phyloP scores from a whole-genome alignment of 2,888 invertebrate genomes.

The Bursaphelenchus okinawaensis region DNA sequence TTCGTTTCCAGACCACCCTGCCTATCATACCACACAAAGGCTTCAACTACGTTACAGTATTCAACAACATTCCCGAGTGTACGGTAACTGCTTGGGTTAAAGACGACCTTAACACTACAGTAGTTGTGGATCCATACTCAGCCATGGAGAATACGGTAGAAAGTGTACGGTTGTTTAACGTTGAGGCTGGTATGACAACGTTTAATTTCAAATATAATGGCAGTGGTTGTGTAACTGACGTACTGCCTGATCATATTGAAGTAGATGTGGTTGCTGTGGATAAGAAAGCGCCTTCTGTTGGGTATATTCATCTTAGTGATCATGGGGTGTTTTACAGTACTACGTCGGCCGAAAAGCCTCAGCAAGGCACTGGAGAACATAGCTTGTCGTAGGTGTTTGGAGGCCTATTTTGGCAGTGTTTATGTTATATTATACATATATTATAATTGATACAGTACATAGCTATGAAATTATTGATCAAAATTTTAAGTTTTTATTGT shows the following conservation, averaged over 20 bases:
- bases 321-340: constrained; percentile 18
- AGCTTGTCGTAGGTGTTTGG: not conserved
- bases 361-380: constrained; percentile 33
- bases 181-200: not conserved
- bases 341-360: constrained; percentile 29
- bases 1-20: constrained; percentile 34
- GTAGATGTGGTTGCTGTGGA: constrained; percentile 13
- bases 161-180: not conserved
- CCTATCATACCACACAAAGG: constrained; percentile 36
- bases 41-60: constrained; percentile 35
- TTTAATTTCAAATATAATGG: constrained; percentile 12
- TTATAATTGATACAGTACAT: too few species aligned
- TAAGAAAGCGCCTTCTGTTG: constrained; percentile 6
- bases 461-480: too few species aligned
- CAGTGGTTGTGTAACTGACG: not conserved
- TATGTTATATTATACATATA: too few species aligned
- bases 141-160: constrained; percentile 4
- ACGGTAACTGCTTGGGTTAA: constrained; percentile 16
- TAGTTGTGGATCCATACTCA: not conserved
- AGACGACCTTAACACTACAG: not conserved
- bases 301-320: constrained; percentile 22
- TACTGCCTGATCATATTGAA: not conserved
- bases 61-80: constrained; percentile 35
- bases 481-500: too few species aligned
- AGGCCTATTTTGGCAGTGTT: too few species aligned